Evolutionary conservation across 2,797 vertebrate species (phyloP).

Genomic region (Syngnathus acus): DNA sequence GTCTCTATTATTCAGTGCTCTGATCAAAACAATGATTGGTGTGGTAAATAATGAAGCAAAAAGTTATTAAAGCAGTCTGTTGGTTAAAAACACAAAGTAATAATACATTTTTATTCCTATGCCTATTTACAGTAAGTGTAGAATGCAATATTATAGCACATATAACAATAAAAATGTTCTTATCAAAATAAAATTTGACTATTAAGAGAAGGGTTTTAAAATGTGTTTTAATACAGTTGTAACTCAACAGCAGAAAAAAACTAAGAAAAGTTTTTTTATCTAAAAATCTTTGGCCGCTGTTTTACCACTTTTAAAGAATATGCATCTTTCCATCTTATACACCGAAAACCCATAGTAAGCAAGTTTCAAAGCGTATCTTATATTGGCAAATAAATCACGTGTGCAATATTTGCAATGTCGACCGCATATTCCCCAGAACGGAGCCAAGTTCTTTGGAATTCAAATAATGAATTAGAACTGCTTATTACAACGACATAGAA

Average conservation of each 20-base stretch:
- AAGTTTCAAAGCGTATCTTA: background rate
- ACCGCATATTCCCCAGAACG: background rate
- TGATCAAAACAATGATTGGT: background rate
- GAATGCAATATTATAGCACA: background rate
- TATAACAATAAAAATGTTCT: background rate
- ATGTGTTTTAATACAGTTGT: background rate
- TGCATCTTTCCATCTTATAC: background rate
- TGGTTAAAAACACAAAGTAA: background rate
- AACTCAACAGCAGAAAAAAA: background rate
- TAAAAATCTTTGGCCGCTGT: background rate
- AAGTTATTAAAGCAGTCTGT: background rate
- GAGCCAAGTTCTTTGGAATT: background rate
- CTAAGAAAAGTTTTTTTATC: background rate
- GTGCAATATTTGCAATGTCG: background rate
- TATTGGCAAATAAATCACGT: background rate
- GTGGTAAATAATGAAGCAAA: background rate
- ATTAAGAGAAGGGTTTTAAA: background rate
- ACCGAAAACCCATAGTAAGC: background rate
- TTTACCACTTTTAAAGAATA: background rate
- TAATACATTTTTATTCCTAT: background rate
- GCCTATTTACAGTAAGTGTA: background rate
- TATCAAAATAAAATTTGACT: background rate
- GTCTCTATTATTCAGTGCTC: background rate
- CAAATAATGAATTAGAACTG: background rate
- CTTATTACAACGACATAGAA: background rate